Percentiles rank a stretch among this genome's conserved stretches.
These are phyloP conservation scores for Amphiprion ocellaris DNA, from an alignment of 2,113 vertebrate species.

Conservation along the genomic window DNA sequence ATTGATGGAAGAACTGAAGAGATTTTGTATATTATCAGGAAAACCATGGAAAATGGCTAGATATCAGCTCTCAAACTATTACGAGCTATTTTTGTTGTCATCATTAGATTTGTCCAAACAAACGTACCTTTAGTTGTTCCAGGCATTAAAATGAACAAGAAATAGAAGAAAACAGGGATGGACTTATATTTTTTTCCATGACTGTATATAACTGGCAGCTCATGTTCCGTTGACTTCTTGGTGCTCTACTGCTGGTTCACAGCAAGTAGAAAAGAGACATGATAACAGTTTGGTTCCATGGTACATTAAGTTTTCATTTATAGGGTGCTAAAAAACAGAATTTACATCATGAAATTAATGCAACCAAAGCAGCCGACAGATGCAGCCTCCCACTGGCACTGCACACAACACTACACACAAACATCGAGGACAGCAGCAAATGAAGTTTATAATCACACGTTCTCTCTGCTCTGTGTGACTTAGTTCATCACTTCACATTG, in stretches of 20 bases:
- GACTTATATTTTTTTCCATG: too few species aligned
- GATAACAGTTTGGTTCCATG: constrained; percentile 35
- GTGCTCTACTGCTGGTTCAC: constrained; percentile 6
- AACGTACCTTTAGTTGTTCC: too few species aligned
- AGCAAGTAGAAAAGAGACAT: constrained; percentile 19
- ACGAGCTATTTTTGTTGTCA: too few species aligned
- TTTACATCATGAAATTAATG: constrained; percentile 44
- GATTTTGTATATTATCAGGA: too few species aligned
- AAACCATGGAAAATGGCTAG: too few species aligned
- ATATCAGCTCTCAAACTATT: too few species aligned
- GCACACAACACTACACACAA: constrained; percentile 41
- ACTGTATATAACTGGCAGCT: neutral
- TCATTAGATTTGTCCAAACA: too few species aligned
- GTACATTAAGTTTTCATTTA: constrained; percentile 67
- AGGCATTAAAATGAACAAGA: too few species aligned
- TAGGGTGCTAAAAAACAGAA: constrained; percentile 32
- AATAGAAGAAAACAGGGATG: too few species aligned
- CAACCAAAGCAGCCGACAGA: constrained; percentile 50
- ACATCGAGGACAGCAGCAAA: constrained; percentile 60
- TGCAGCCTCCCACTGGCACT: constrained; percentile 27
- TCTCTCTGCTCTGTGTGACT: constrained; percentile 42
- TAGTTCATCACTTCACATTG: constrained; percentile 64
- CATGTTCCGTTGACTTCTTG: neutral
- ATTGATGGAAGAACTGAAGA: too few species aligned
- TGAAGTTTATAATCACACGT: constrained; percentile 52